phyloP scores from a whole-genome alignment of 1,140 invertebrate species.

The Mamestra configurata region DNA sequence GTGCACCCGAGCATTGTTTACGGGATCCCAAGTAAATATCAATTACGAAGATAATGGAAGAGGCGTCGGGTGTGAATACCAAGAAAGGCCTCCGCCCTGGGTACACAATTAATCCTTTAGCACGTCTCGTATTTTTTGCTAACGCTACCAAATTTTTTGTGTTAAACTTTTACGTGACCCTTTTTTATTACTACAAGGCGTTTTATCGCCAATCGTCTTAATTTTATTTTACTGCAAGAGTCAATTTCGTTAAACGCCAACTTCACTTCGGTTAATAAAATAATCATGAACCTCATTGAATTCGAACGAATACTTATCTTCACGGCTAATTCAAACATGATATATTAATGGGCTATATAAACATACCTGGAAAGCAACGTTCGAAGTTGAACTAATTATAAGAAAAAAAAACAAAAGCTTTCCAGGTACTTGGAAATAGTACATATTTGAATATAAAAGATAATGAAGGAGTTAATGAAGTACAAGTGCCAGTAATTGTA shows the following conservation, averaged over 20 bases:
- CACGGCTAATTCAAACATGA: neutral
- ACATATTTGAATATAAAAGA: neutral
- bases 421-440: neutral
- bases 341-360: too few relatives aligned
- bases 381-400: neutral
- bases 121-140: slow-evolving; percentile 38
- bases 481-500: slow-evolving; percentile 9
- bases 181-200: neutral
- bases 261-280: neutral
- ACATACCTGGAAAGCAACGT: too few relatives aligned
- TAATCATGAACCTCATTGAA: too few relatives aligned
- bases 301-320: neutral
- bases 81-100: slow-evolving; percentile 37
- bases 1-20: slow-evolving; percentile 16
- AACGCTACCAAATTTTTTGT: neutral
- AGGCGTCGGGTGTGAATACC: slow-evolving; percentile 41
- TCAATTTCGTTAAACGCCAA: neutral
- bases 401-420: neutral
- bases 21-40: slow-evolving; percentile 41
- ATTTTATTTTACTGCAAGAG: neutral
- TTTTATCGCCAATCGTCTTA: neutral
- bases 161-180: neutral
- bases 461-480: slow-evolving; percentile 1
- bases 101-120: slow-evolving; percentile 53
- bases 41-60: slow-evolving; percentile 42